Base-by-base conservation (phyloP, 2,888 invertebrate genomes). In the Drosophila melanosoma region DNA sequence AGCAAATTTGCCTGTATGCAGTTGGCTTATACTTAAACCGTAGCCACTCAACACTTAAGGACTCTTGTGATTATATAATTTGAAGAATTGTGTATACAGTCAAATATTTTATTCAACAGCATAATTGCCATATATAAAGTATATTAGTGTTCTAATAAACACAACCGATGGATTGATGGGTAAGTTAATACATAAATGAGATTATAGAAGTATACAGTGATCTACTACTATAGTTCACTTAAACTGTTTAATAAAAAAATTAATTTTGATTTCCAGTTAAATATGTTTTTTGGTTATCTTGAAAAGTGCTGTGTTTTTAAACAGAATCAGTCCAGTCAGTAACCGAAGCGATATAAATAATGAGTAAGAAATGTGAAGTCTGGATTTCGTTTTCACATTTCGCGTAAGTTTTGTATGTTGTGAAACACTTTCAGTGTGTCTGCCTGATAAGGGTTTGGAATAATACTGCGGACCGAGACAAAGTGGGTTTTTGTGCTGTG, bases 1-100 rank as follows among this genome's bases (percentile, higher is more conserved):
- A 23, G 23, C 23, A 23, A 23, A 2, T 23, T 62, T 58, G 17
- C 26, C 35, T 69, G 69, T 61, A 64, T 61, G 48, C 73, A 63
- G 38, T 66, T 54, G 33, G 33, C 40, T 53, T 58, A 38, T 62
- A 36, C 52, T 62, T 59, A 66, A 66, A 40, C 40, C 42, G 48
- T 15, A 38, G 42, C 48, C 76, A 72, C 76, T 78, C 69, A 51
- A 11, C 36, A 23, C 36, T 42, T 69, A 65, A 78, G 76, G 76
- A 69, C 76, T 40, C 71, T 79, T 45, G 63, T 57, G 80, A 75
- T 83, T 84, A 83, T 76, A 76, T 67, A 81, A 81, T 56, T 66
- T 67, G 59, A 68, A 83, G 68, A 72, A 45, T 40, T 51, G 54
- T 57, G 61, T 52, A 53, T 2, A 33, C 38, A 35, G 29, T 20